Evolutionary conservation across 2,113 vertebrate genomes (phyloP), one percentile per base, ranked within the genome.

Genomic region (Paedocypris sp.): DNA sequence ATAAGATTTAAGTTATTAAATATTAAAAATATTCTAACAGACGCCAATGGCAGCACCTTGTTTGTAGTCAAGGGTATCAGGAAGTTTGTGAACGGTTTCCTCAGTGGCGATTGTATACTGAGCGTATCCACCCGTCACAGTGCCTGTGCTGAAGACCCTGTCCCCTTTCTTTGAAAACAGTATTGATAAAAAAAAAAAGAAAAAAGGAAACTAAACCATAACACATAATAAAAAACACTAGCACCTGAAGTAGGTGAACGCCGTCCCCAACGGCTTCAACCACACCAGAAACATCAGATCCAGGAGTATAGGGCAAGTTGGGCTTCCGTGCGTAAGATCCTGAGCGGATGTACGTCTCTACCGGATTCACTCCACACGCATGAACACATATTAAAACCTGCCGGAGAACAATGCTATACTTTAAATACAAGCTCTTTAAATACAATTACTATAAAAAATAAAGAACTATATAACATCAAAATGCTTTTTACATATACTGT

Each of bases 311-410:
- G 0, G 94, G 94, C 3, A 97, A 64, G 1, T 36, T 0, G 0
- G 92, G 91, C 28, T 78, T 89, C 2, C 79, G 78, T 4, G 28
- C 32, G 0, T 86, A 77, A 0, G 66, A 71, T 2, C 94, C 94
- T 3, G 90, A 77, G 2, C 92, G 86, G 72, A 97, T 91, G 0
- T 98, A 97, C 0, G 92, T 93, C 56, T 98, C 94, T 0, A 97
- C 90, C 1, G 94, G 94, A 59, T 98, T 98, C 4, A 97, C 79
- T 1, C 94, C 93, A 26, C 94, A 97, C 2, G 87, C 90, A 0
- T 80, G 79, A 35, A 97, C 88, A 58, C 79, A 84, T 54, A 98
- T 93, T 67, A 97, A 72, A 15, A 98, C 89, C 94, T 98, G n/a
- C n/a, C n/a, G n/a, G n/a, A n/a, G n/a, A n/a, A 29, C 2, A 56